These are phyloP conservation scores for Spisula solida DNA, from an alignment of 2,888 invertebrate genomes.

Conservation along the genomic window DNA sequence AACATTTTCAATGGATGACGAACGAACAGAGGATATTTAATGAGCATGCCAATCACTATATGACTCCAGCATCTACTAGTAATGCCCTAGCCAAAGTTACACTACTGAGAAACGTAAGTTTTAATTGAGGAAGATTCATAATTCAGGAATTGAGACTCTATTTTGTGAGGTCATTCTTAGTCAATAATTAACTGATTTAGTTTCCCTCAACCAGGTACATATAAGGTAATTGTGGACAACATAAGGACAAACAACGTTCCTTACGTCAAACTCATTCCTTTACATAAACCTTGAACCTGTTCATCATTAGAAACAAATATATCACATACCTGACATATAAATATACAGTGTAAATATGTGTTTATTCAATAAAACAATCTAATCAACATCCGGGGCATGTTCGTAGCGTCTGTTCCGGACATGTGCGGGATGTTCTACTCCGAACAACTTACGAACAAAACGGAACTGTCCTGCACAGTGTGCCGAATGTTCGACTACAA, in stretches of 20 bases:
- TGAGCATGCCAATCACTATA: too few species aligned
- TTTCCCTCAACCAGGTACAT: neutral
- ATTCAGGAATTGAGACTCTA: neutral
- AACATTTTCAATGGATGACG: too few species aligned
- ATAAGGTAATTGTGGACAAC: neutral
- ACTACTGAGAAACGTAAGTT: too few species aligned
- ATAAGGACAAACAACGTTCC: slow-evolving; percentile 27
- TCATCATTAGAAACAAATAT: slow-evolving; percentile 11
- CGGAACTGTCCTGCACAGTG: too few species aligned
- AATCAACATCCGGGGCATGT: neutral
- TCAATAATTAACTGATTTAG: neutral
- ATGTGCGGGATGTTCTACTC: too few species aligned
- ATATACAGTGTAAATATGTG: neutral
- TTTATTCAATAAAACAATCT: neutral
- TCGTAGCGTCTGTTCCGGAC: too few species aligned
- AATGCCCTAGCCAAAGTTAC: too few species aligned
- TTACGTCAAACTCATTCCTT: slow-evolving; percentile 50
- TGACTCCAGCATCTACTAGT: too few species aligned
- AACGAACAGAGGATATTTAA: too few species aligned
- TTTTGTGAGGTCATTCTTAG: neutral
- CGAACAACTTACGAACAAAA: too few species aligned
- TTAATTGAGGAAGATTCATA: neutral
- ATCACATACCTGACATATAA: neutral
- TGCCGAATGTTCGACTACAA: too few species aligned
- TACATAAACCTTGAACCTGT: slow-evolving; percentile 43